Base-by-base conservation (phyloP, 2,888 invertebrate genomes). In the Amiota minor region DNA sequence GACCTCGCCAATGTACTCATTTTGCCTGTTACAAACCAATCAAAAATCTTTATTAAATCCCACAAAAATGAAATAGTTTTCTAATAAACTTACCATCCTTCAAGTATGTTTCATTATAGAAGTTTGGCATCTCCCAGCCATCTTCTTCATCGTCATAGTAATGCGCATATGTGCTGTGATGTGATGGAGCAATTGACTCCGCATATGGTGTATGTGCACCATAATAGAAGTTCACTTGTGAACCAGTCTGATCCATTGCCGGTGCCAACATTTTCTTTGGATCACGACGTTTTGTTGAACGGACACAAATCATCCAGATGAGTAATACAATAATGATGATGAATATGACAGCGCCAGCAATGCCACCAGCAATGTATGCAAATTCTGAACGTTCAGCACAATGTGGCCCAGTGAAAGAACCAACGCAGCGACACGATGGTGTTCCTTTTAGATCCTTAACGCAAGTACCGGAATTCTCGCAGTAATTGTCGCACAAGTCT, bases 51-150 rank as follows among this genome's bases (percentile, higher is more conserved):
- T 12, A 20, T 18, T 16, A 2, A 23, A 20, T 50, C 6, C 9
- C 55, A 1, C 12, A 49, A 2, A 16, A 2, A 16, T 11, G 46
- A 18, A 67, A 16, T 50, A 35, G 47, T 20, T 2, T 49, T 61
- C 47, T 14, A 12, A 49, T 11, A 9, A 20, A 35, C 35, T 35
- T 35, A 35, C 35, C 35, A 91, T 96, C 96, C 91, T 97, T 97
- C 97, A 97, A 97, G 88, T 97, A 97, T 1, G 97, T 97, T 90
- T 97, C 97, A 89, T 97, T 97, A 91, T 97, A 97, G 90, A 97
- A 97, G 90, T 97, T 97, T 0, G 97, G 97, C 97, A 97, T 97
- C 89, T 97, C 97, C 97, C 97, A 97, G 65, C 97, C 97, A 84
- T 97, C 97, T 90, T 97, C 97, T 88, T 97, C 97, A 82, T 97